These are phyloP conservation scores for Cyaniris semiargus DNA, from an alignment of 2,888 invertebrate genomes.

Conservation along the genomic window DNA sequence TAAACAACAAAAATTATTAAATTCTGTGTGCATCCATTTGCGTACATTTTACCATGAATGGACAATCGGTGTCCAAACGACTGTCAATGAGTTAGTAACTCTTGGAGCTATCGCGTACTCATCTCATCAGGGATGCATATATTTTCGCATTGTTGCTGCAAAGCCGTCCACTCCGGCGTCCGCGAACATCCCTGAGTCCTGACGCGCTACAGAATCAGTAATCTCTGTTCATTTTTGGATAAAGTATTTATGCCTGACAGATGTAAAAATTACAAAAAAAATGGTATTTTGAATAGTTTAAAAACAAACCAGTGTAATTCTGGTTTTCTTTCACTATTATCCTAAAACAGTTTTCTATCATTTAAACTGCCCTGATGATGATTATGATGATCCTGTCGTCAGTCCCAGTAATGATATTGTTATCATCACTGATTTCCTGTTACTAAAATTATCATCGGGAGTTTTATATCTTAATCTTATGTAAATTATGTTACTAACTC, in stretches of 20 bases:
- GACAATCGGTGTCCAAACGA: no score
- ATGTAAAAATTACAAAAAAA: not conserved
- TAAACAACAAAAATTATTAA: no score
- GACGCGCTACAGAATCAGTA: no score
- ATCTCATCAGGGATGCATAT: no score
- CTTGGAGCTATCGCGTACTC: no score
- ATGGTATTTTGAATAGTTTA: not conserved
- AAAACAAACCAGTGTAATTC: not conserved
- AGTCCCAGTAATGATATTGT: not conserved
- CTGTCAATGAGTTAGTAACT: no score
- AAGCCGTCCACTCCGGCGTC: no score
- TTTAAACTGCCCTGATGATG: not conserved
- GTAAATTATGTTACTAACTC: not conserved
- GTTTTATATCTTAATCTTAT: not conserved
- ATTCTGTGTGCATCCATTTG: no score
- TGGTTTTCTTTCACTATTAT: not conserved
- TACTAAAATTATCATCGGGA: not conserved
- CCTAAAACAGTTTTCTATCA: not conserved
- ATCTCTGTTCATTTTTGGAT: not conserved
- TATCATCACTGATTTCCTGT: not conserved
- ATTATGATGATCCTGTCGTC: not conserved
- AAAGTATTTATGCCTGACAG: not conserved
- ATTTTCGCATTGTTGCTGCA: no score
- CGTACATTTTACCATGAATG: no score
- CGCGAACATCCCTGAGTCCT: no score